Percentiles rank a stretch among this genome's conserved stretches.
These are phyloP conservation scores for Oncorhynchus masou DNA, from an alignment of 2,113 vertebrate species.

Conservation along the genomic window DNA sequence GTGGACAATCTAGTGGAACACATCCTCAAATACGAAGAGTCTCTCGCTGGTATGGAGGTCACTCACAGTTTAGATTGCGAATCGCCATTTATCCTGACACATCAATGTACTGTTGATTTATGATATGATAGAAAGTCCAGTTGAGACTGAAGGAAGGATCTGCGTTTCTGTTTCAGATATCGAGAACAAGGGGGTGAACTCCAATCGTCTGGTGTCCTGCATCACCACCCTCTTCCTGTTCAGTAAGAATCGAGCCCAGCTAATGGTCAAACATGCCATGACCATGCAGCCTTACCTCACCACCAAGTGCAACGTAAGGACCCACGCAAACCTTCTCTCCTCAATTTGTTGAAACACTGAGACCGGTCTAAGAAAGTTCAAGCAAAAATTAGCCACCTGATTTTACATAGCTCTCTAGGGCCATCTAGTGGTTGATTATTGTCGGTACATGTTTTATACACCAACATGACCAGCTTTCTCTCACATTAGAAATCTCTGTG, in stretches of 20 bases:
- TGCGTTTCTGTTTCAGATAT: not conserved
- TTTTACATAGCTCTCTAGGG: not conserved
- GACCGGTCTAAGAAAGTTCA: not conserved
- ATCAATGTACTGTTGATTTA: not conserved
- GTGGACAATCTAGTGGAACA: slow-evolving; percentile 99
- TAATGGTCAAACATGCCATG: slow-evolving; percentile 99
- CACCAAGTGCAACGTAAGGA: slow-evolving; percentile 97
- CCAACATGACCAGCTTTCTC: not conserved
- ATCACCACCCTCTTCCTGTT: slow-evolving; percentile 98
- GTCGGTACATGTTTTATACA: not conserved
- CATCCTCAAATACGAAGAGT: slow-evolving; percentile 98
- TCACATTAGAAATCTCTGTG: not conserved
- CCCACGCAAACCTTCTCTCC: too few relatives aligned
- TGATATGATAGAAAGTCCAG: not conserved
- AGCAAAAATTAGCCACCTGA: not conserved
- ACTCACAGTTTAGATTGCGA: not conserved
- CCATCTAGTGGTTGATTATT: slow-evolving; percentile 30
- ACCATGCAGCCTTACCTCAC: slow-evolving; percentile 99
- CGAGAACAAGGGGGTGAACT: slow-evolving; percentile 93
- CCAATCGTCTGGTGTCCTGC: slow-evolving; percentile 91
- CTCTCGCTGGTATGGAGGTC: slow-evolving; percentile 82
- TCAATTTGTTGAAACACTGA: not conserved
- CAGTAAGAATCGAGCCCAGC: slow-evolving; percentile 97
- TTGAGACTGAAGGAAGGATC: not conserved
- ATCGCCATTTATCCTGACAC: not conserved